Evolutionary conservation across 2,888 invertebrate genomes (phyloP), one percentile per base, ranked within the genome.

Genomic region (Gymnocheta viridis): DNA sequence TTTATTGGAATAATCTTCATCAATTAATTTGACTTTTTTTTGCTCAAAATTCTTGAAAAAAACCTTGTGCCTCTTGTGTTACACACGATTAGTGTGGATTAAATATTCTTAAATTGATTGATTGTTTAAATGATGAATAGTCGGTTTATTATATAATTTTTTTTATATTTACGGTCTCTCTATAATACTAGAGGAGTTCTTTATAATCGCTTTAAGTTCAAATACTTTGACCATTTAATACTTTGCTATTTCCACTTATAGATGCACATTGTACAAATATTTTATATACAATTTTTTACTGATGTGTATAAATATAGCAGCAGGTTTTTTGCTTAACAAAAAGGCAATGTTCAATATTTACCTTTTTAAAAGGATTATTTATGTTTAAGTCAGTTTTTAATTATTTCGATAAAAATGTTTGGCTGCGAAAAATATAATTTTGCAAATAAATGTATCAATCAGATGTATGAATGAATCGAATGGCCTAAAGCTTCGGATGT

Each of bases 71-170:
- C 85, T n/a, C n/a, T 82, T 88, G 86, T 89, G 88, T 88, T 88
- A 88, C 58, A 74, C 87, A 88, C 87, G 87, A 88, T 89, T 89
- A 87, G 87, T 86, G 73, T 86, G 90, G 90, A 90, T 90, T 90
- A 90, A 88, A 86, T 87, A 87, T 87, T 88, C 89, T 89, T 87
- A 89, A 89, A 88, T 89, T 90, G 90, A 90, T 90, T 90, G 90
- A 90, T 90, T 89, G 88, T 85, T 88, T 81, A 88, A 89, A 90
- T 90, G 90, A 90, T 90, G 90, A 88, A 90, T 90, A 84, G 89
- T 87, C 88, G 86, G 87, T 79, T 74, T 51, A 41, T 88, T 83
- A 66, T 60, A 29, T 29, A 51, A 66, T 29, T 58, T 60, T 35
- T 58, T 44, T 51, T 38, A 19, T 62, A 56, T 62, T 67, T 27